phyloP scores from a whole-genome alignment of 2,797 vertebrate genomes.

The Lates japonicus region DNA sequence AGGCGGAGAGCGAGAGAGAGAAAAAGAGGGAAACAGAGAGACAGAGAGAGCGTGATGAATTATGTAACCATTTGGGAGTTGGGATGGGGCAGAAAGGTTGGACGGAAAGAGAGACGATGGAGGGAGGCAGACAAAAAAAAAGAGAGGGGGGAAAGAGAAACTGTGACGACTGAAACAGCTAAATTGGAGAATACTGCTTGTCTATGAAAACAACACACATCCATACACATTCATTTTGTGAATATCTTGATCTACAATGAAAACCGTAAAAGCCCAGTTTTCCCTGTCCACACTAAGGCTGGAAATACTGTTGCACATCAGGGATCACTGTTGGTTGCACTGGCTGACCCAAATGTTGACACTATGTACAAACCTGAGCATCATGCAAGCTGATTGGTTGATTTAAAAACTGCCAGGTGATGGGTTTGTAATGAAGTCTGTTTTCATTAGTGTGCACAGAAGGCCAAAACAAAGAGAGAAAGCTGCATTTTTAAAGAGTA shows the following conservation, averaged over 20 bases:
- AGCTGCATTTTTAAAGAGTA: conserved; percentile 30
- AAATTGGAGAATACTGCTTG: conserved; percentile 2
- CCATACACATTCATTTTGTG: not conserved
- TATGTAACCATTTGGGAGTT: conserved; percentile 56
- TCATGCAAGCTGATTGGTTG: not conserved
- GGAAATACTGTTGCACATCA: not conserved
- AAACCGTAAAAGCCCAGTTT: not conserved
- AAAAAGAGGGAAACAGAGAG: conserved; percentile 38
- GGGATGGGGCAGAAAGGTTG: conserved; percentile 43
- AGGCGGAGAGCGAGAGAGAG: conserved; percentile 25
- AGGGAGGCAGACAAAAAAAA: conserved; percentile 6
- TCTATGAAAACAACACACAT: not conserved
- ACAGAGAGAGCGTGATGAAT: conserved; percentile 47
- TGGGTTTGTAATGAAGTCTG: conserved; percentile 1
- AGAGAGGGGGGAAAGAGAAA: conserved; percentile 19
- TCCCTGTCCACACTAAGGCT: not conserved
- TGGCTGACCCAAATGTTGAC: not conserved
- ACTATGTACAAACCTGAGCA: not conserved
- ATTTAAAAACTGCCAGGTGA: not conserved
- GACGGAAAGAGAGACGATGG: conserved; percentile 12
- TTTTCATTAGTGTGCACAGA: not conserved
- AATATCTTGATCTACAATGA: conserved; percentile 1
- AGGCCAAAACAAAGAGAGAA: not conserved
- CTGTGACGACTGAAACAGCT: not conserved
- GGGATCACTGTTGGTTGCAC: not conserved